Base-by-base conservation (phyloP, 2,888 invertebrate species). In the Chrysopilus asiliformis region DNA sequence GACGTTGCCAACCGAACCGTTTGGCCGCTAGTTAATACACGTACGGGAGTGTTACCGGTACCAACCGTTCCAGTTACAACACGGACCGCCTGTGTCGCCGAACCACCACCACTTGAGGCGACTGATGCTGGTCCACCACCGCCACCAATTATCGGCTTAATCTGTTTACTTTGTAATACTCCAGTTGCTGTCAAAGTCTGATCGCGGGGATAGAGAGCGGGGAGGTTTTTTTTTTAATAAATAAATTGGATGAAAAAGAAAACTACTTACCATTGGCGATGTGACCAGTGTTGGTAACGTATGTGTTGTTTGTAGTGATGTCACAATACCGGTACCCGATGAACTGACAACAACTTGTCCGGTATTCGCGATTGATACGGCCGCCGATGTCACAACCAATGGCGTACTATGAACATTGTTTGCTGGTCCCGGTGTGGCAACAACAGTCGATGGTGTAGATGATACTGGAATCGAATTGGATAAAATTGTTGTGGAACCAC, bases 361-460 rank as follows among this genome's bases (percentile, higher is more conserved):
- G 20, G 40, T 30, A 12, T 40, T 41, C 6, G 56, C 50, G 2
- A 59, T 46, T 20, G 52, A 42, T 28, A 44, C 42, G 3, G 50
- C 27, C 2, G 46, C 26, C n/a, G n/a, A n/a, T n/a, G n/a, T 9
- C n/a, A 12, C 43, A 10, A n/a, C n/a, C n/a, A n/a, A n/a, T n/a
- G n/a, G n/a, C n/a, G n/a, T n/a, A n/a, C n/a, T n/a, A n/a, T n/a
- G n/a, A n/a, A n/a, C n/a, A n/a, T n/a, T n/a, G n/a, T n/a, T n/a
- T n/a, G n/a, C n/a, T n/a, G n/a, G n/a, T 12, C 24, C 65, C 34
- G 66, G 63, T 0, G 64, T 53, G 1, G 65, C 55, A 2, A 65
- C 52, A 1, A 67, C 65, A 49, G 66, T 64, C 10, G 68, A 60
- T 4, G 68, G 63, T 1, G 66, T 67, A 2, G 65, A n/a, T n/a